Evolutionary conservation across 37 sponge, comb jelly and placozoan genomes (phyloP), one percentile per base, ranked within the genome.

Genomic region (Hormiphora californensis): DNA sequence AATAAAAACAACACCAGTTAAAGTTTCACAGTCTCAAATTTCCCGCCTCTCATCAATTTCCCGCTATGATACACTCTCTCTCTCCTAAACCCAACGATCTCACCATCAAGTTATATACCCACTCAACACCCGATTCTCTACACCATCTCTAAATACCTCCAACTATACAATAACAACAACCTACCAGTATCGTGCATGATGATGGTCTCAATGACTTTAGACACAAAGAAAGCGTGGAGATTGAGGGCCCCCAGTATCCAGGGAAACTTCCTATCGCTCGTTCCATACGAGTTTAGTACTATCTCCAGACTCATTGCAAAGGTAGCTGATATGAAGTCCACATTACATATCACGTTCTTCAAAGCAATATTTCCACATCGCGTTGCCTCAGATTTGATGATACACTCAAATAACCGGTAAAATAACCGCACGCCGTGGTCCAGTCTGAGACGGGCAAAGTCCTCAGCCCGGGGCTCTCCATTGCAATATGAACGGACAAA

Each of bases 131-230:
- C n/a, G n/a, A n/a, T n/a, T n/a, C n/a, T n/a, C n/a, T n/a, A n/a
- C n/a, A n/a, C n/a, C n/a, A n/a, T n/a, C n/a, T n/a, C n/a, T n/a
- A n/a, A n/a, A n/a, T n/a, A n/a, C n/a, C n/a, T n/a, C n/a, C n/a
- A n/a, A n/a, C n/a, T n/a, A n/a, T n/a, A n/a, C n/a, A n/a, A n/a
- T n/a, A n/a, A n/a, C n/a, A n/a, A 17, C 9, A 65, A 73, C 81
- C 25, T 1, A 73, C 81, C 81, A 43, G 81, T 73, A 40, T 73
- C 81, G 23, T 73, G 81, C 81, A 73, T 73, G 41, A 73, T 73
- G 3, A 73, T 73, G 15, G 81, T 73, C 81, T 73, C 81, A 21
- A 73, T 73, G 3, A 73, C 81, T 73, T 33, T 73, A 23, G 46
- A 43, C 81, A 73, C 81, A 22, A 73, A 36, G 46, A 73, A 73